Conservation (phyloP, 2,888 invertebrate genomes). For the Hypomecis atomaria region DNA sequence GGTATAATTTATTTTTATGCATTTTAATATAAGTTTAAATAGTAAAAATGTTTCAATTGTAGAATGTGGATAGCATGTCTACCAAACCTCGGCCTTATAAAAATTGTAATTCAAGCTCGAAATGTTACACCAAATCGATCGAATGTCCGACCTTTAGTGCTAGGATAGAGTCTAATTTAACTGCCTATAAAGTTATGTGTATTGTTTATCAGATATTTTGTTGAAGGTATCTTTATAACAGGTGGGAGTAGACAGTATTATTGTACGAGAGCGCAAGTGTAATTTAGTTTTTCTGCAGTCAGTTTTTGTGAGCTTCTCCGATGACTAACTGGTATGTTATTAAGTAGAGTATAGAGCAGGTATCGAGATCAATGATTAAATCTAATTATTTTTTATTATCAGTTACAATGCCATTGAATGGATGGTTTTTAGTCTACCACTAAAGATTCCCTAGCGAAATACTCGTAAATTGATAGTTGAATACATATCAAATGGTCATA, state of each 20-base stretch:
- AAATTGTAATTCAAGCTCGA: slow-evolving; percentile 30
- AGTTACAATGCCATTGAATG: no score
- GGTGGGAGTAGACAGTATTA: background rate
- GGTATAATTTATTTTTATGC: no score
- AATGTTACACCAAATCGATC: slow-evolving; percentile 26
- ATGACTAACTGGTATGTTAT: slow-evolving; percentile 2
- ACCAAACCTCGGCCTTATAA: slow-evolving; percentile 33
- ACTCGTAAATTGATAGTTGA: no score
- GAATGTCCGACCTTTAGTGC: slow-evolving; percentile 28
- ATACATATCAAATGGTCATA: slow-evolving; percentile 13
- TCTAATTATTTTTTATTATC: no score
- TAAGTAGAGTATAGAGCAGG: background rate
- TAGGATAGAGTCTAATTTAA: slow-evolving; percentile 10
- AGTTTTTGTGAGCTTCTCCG: slow-evolving; percentile 3
- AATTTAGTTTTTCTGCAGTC: background rate
- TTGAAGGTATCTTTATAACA: background rate
- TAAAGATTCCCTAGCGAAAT: no score
- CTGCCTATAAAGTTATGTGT: background rate
- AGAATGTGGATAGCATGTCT: slow-evolving; percentile 13
- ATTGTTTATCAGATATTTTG: background rate
- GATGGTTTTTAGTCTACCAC: no score
- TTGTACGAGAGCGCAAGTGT: background rate
- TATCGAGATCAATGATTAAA: slow-evolving; percentile 5
- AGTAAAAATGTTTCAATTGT: slow-evolving; percentile 1
- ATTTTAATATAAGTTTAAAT: no score